These are phyloP conservation scores for Scotopteryx bipunctaria DNA, from an alignment of 2,888 invertebrate species.

Conservation along the genomic window DNA sequence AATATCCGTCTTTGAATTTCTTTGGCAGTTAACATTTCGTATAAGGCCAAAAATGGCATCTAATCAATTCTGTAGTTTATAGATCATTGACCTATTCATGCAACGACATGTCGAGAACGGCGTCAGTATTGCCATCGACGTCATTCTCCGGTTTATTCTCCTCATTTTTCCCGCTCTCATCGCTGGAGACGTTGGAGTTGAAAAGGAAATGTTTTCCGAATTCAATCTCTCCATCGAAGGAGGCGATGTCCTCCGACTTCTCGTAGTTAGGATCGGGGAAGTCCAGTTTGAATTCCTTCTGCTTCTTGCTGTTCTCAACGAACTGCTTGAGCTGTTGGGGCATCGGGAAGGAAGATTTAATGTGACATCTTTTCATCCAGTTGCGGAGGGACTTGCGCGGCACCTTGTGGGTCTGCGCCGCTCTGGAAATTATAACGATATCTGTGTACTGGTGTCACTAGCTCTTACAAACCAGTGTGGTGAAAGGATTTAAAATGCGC, in stretches of 20 bases:
- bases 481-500: too few relatives aligned
- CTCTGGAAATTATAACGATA: constrained; percentile 72
- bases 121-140: constrained; percentile 52
- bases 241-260: constrained; percentile 48
- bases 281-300: constrained; percentile 65
- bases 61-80: constrained; percentile 2
- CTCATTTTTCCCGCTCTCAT: constrained; percentile 51
- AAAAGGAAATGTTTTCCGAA: constrained; percentile 75
- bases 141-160: constrained; percentile 45
- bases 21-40: constrained; percentile 45
- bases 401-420: constrained; percentile 84
- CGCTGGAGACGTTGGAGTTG: constrained; percentile 59
- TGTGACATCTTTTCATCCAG: constrained; percentile 85
- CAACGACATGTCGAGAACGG: constrained; percentile 62
- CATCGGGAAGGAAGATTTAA: constrained; percentile 84
- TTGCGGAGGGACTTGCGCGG: constrained; percentile 84
- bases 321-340: constrained; percentile 82
- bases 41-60: constrained; percentile 38
- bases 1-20: constrained; percentile 39
- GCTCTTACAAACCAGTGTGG: too few relatives aligned
- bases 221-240: constrained; percentile 59
- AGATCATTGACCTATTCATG: constrained; percentile 47
- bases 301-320: constrained; percentile 80
- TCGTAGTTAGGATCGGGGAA: constrained; percentile 46
- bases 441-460: too few relatives aligned